These are phyloP conservation scores for Aleiodes alternator DNA, from an alignment of 2,888 invertebrate genomes.

Conservation along the genomic window DNA sequence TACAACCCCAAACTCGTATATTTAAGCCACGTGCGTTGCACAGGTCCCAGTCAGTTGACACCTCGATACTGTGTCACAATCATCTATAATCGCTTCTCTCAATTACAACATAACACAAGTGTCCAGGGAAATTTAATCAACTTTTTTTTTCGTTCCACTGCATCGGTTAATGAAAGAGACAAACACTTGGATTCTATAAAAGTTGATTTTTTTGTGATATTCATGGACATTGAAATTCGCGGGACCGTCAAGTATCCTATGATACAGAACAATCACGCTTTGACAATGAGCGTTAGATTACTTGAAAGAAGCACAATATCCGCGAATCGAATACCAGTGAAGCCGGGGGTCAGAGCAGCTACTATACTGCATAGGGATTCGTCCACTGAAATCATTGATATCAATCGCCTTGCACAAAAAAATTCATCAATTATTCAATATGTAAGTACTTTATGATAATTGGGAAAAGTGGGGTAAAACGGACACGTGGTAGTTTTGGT, in stretches of 20 bases:
- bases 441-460: constrained; percentile 56
- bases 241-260: constrained; percentile 58
- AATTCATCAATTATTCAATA: constrained; percentile 58
- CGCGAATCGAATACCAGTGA: constrained; percentile 17
- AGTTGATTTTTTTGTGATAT: constrained; percentile 17
- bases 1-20: constrained; percentile 55
- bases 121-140: not conserved
- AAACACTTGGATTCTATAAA: not conserved
- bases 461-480: too few relatives aligned
- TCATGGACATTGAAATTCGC: constrained; percentile 54
- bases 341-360: constrained; percentile 61
- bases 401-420: constrained; percentile 59
- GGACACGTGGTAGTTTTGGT: not conserved
- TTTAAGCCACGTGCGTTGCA: constrained; percentile 63
- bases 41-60: constrained; percentile 63
- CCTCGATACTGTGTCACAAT: constrained; percentile 49
- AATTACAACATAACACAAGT: not conserved
- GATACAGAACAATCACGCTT: constrained; percentile 51
- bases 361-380: constrained; percentile 57
- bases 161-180: not conserved
- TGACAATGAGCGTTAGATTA: constrained; percentile 58
- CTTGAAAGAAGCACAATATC: constrained; percentile 52
- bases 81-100: constrained; percentile 33
- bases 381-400: constrained; percentile 64
- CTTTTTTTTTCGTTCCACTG: not conserved